Evolutionary conservation across 2,797 vertebrate genomes (phyloP), one percentile per base, ranked within the genome.

Genomic region (Myotis planiceps): DNA sequence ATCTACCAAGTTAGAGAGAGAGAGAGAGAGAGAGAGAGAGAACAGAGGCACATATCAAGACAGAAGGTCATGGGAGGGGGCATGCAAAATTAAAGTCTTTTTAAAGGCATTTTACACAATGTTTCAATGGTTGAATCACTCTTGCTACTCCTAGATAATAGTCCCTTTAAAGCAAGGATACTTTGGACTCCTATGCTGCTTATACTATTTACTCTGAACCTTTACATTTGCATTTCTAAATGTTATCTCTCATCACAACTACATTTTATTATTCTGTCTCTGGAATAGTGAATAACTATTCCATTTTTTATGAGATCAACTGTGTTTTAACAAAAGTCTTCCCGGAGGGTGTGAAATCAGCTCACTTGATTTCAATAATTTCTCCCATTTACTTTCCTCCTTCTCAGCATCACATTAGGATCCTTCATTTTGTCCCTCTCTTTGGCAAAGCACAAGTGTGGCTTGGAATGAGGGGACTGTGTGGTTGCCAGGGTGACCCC

Each of bases 401-500:
- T 58, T 16, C 78, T 96, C 79, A 69, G 49, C 39, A 85, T 72
- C 69, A 87, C 45, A 82, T 23, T 58, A 85, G 55, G 25, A 51
- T 45, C 65, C 63, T 91, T 84, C 49, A 51, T 94, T 96, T 94
- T 91, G 60, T 65, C 23, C 25, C 85, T 90, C 87, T 92, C 88
- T 19, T 29, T 74, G 7, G 85, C 94, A 65, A 96, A 90, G 69
- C 66, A 66, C 39, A 27, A 58, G 79, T 93, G 81, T 95, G 88
- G 25, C 85, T 60, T 90, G 60, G 19, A 96, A 88, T 27, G 1
- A n/a, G 94, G 82, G 55, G 19, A 83, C n/a, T 14, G 6, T 58
- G 85, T 78, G 83, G 90, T 96, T 96, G 63, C 83, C 90, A 76
- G 78, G 39, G 86, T 51, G 96, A 96, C 27, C 81, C 97, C 34